Percentiles rank a stretch among this genome's conserved stretches.
Conservation (phyloP, 2,888 invertebrate species). For the Cecidostiba fungosa region DNA sequence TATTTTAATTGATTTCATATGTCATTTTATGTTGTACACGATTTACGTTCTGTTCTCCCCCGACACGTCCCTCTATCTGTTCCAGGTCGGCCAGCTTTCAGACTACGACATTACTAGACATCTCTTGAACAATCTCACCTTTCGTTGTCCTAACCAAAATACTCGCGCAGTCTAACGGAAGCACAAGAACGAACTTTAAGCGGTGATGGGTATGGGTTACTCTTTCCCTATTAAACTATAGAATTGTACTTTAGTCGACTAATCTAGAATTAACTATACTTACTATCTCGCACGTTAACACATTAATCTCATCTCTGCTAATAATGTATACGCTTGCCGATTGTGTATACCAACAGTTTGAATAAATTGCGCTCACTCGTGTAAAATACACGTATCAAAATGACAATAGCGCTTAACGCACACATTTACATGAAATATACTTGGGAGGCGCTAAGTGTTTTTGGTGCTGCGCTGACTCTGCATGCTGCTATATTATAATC, state of each 20-base stretch:
- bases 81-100: conserved; percentile 81
- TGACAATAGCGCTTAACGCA: neutral
- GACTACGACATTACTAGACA: conserved; percentile 81
- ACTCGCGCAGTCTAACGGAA: conserved; percentile 51
- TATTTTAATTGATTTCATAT: conserved; percentile 7
- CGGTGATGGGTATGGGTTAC: conserved; percentile 59
- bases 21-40: neutral
- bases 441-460: neutral
- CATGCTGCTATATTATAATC: neutral
- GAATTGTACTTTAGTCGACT: conserved; percentile 11
- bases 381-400: neutral
- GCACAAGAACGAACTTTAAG: conserved; percentile 48
- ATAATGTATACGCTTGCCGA: neutral
- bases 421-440: neutral
- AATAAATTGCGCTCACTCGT: too few species aligned
- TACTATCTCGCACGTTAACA: neutral
- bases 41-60: neutral
- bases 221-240: conserved; percentile 21
- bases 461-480: neutral
- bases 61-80: conserved; percentile 76
- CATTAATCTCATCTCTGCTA: neutral
- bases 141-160: conserved; percentile 58
- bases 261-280: conserved; percentile 4
- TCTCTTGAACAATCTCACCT: conserved; percentile 74
- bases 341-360: neutral